Base-by-base conservation (phyloP, 2,113 vertebrate species). In the Morone chrysops region DNA sequence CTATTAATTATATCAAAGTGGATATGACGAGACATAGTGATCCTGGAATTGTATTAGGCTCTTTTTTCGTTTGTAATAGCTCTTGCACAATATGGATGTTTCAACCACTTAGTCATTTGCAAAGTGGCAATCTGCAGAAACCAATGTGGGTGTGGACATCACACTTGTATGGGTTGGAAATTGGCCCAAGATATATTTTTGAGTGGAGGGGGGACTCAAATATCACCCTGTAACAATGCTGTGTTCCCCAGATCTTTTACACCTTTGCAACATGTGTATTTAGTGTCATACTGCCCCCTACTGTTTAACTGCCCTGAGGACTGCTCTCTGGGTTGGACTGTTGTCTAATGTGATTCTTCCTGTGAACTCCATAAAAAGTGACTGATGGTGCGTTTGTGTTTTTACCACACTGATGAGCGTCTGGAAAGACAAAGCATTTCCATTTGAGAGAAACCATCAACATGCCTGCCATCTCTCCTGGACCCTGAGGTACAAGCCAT, bases 211-310 rank as follows among this genome's bases (percentile, higher is more conserved):
- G 2, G 2, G 2, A 38, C 36, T 38, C 6, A 60, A n/a, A 22
- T 20, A 50, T 8, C 0, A 36, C 17, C 1, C 12, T 36, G 4
- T 36, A 56, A 65, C 10, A 36, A 1, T 36, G 54, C 8, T 50
- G 11, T 61, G 17, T 61, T 14, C 43, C 17, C 11, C 63, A 45
- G 60, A 17, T 57, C 51, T 67, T 16, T 78, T 10, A n/a, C 20
- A 57, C 62, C 22, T 36, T 38, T 38, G 14, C 0, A 56, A 9
- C 40, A 11, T 67, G 75, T 77, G 50, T 18, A 59, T 59, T 31
- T 48, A 59, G 66, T 45, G 20, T 75, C 14, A 36, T 71, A 77
- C 68, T 83, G 83, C 80, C 80, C 73, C 25, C 77, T 85, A n/a
- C 50, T 65, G 75, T 77, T 82, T 43, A 8, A 40, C 36, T 13